A percentile compares a stretch with the other conserved stretches of the same genome.
These are phyloP conservation scores for Drosophila murphyi DNA, from an alignment of 1,140 invertebrate species.

Conservation along the genomic window DNA sequence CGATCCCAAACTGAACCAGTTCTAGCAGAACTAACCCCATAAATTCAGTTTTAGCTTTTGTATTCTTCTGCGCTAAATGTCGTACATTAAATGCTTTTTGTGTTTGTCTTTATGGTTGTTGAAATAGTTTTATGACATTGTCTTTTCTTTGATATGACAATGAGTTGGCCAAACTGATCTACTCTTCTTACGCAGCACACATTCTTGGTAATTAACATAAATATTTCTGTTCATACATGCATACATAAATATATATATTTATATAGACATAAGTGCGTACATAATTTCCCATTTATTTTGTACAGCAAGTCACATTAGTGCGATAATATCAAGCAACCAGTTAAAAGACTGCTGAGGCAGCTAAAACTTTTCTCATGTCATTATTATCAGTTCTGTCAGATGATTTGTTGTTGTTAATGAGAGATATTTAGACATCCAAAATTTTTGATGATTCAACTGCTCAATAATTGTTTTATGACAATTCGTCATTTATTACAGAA, in stretches of 20 bases:
- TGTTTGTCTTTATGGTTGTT: constrained; percentile 47
- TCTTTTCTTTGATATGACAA: constrained; percentile 50
- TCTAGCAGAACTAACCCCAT: constrained; percentile 28
- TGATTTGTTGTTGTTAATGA: not conserved
- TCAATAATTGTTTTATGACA: not conserved
- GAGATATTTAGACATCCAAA: not conserved
- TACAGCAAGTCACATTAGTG: not conserved
- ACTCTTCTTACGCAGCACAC: constrained; percentile 18
- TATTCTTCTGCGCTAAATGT: constrained; percentile 44
- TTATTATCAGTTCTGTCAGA: not conserved
- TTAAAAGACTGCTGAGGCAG: not conserved
- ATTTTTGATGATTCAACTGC: not conserved
- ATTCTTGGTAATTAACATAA: constrained; percentile 62
- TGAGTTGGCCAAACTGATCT: constrained; percentile 26
- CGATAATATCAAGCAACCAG: not conserved
- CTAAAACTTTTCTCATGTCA: not conserved
- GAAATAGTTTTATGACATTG: constrained; percentile 58
- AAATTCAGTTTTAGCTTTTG: constrained; percentile 38
- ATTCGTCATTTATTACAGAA: too few relatives aligned
- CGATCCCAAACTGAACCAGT: not conserved
- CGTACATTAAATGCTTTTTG: constrained; percentile 49
- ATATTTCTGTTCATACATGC: constrained; percentile 29
- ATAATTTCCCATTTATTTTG: constrained; percentile 14
- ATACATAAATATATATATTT: too few relatives aligned
- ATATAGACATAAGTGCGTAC: not conserved